Evolutionary conservation across 23 tunicate genomes (phyloP), one percentile per base, ranked within the genome.

Genomic region (Diplosoma virens): DNA sequence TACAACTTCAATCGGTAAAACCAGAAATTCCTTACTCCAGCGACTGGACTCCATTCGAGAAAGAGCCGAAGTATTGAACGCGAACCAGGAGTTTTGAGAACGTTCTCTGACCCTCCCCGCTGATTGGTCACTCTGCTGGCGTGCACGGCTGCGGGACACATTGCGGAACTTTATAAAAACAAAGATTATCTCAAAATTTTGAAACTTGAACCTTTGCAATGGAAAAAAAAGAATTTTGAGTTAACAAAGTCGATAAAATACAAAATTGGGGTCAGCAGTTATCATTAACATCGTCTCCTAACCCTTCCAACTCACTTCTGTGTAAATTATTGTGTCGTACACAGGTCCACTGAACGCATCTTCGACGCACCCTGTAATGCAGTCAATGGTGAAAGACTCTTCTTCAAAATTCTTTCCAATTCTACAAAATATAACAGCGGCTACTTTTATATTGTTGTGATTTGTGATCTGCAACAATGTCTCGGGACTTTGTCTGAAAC

Each of bases 91-190:
- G 65, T 66, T 47, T 85, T 85, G 3, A 66, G 22, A 25, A 85
- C 70, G 29, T 54, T 73, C n/a, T 85, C 87, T 3, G 75, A 1
- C 1, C 97, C 97, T 2, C 97, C 97, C 30, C 81, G 92, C n/a
- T 59, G 47, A 52, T 92, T 78, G 25, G 76, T 80, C 1, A 76
- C 56, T 29, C 81, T 37, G 17, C 97, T 92, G 1, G 91, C 84
- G 69, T 92, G 97, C 0, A 92, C 67, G 6, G 97, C 97, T 30
- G 97, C 97, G 25, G 87, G 97, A 76, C 97, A 92, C 23, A 92
- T 37, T 6, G 97, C 91, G 2, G 97, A 92, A 25, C 70, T 26
- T 92, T 92, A 32, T 47, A 74, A 4, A 28, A 65, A n/a, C n/a
- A n/a, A n/a, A n/a, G n/a, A n/a, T n/a, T n/a, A n/a, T n/a, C 71